Conservation (phyloP, 1,140 invertebrate genomes). For the Calycopis cecrops region DNA sequence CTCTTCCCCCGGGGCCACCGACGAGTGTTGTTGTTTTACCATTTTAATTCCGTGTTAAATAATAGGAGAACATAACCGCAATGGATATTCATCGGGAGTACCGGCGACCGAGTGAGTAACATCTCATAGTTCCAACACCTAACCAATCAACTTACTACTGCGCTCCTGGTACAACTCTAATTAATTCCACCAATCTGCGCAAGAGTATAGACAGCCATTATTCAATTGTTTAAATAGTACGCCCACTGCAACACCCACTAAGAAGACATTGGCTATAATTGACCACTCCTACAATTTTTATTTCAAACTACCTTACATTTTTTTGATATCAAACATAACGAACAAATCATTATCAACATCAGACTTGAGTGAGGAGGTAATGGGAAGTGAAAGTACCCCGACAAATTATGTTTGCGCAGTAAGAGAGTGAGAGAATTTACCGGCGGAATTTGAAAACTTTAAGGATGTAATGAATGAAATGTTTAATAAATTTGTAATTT, state of each 20-base stretch:
- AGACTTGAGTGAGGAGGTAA: too few relatives aligned
- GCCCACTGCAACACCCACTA: background rate
- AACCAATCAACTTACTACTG: background rate
- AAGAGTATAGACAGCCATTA: background rate
- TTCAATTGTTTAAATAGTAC: background rate
- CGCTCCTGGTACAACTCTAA: background rate
- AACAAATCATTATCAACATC: too few relatives aligned
- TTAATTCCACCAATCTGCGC: background rate
- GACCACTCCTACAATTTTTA: background rate
- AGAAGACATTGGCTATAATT: background rate
- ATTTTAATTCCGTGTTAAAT: background rate
- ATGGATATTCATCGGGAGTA: background rate
- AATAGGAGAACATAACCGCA: constrained; percentile 3
- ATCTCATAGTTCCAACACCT: background rate
- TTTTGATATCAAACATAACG: background rate
- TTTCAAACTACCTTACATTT: background rate
- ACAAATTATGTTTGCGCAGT: background rate
- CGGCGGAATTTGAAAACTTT: background rate
- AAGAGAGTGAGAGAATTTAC: constrained; percentile 6
- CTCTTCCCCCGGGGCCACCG: background rate
- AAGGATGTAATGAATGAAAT: constrained; percentile 1
- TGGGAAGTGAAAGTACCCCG: background rate
- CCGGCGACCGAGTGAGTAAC: background rate
- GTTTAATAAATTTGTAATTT: background rate
- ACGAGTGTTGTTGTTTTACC: background rate